Percentiles rank a stretch among this genome's conserved stretches.
Evolutionary conservation across 2,113 vertebrate species (phyloP).

Genomic region (Emydocephalus ijimae): DNA sequence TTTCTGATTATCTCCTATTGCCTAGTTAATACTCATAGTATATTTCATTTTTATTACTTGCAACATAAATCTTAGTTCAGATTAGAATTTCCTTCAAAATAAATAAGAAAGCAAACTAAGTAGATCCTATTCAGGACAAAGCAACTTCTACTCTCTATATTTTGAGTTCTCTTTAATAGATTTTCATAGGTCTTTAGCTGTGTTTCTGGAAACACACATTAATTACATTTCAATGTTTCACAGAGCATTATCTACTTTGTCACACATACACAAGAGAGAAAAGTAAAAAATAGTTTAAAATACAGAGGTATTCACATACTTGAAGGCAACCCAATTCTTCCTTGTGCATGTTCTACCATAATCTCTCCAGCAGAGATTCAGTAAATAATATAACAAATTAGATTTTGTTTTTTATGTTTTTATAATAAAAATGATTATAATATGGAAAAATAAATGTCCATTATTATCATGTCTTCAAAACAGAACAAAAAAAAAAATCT

Average conservation of each 20-base stretch:
- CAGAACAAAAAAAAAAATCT: neutral
- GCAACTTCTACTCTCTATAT: neutral
- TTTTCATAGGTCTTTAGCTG: neutral
- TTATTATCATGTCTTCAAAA: neutral
- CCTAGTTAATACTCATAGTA: neutral
- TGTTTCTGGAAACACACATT: neutral
- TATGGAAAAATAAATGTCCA: neutral
- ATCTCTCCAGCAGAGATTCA: neutral
- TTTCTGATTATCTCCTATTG: neutral
- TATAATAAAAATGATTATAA: neutral
- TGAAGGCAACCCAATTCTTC: neutral
- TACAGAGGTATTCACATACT: neutral
- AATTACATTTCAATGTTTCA: neutral
- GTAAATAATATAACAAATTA: neutral
- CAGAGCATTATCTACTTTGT: neutral
- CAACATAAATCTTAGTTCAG: neutral
- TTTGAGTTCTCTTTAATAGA: neutral
- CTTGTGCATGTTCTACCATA: fast-evolving
- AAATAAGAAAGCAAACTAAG: neutral
- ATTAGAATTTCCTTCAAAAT: neutral
- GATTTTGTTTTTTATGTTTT: neutral
- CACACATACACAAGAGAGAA: neutral
- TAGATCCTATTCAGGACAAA: neutral
- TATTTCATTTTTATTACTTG: neutral
- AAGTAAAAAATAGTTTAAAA: neutral